Evolutionary conservation across 1,140 invertebrate genomes (phyloP).

Genomic region (Zaprionus africanus): DNA sequence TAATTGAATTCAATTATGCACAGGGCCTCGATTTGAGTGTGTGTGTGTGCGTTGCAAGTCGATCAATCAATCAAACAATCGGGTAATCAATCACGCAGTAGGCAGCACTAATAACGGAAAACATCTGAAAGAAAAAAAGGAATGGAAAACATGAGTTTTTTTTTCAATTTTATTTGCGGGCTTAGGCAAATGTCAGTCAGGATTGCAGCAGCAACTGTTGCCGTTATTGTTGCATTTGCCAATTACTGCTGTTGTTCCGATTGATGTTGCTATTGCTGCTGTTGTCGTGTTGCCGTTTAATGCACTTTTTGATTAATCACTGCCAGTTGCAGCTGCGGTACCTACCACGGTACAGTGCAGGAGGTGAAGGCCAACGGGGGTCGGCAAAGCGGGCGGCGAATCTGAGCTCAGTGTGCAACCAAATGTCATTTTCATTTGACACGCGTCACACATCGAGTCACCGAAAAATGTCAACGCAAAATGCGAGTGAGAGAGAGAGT

Average conservation of each 20-base stretch:
- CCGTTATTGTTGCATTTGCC: neutral
- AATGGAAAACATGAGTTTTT: neutral
- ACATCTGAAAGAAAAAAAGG: neutral
- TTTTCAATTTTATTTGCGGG: neutral
- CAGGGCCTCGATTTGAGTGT: constrained; percentile 2
- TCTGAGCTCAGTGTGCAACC: neutral
- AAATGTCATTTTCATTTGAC: constrained; percentile 66
- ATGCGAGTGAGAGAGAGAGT: constrained; percentile 16
- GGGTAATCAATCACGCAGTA: constrained; percentile 46
- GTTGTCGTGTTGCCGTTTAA: constrained; percentile 21
- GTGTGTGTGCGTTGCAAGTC: constrained; percentile 18
- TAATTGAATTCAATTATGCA: constrained; percentile 54
- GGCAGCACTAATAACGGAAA: constrained; percentile 17
- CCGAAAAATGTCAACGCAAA: constrained; percentile 34
- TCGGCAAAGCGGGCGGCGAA: neutral
- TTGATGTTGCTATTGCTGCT: constrained; percentile 10
- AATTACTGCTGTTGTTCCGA: neutral
- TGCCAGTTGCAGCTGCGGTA: constrained; percentile 8
- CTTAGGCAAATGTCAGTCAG: constrained; percentile 12
- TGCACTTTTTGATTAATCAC: constrained; percentile 37
- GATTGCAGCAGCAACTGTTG: neutral
- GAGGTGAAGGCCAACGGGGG: neutral
- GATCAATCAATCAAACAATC: constrained; percentile 46
- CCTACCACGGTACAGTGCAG: neutral
- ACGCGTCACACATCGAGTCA: constrained; percentile 20